A percentile compares a stretch with the other conserved stretches of the same genome.
Evolutionary conservation across 2,888 invertebrate species (phyloP).

Genomic region (Pandemis heparana): DNA sequence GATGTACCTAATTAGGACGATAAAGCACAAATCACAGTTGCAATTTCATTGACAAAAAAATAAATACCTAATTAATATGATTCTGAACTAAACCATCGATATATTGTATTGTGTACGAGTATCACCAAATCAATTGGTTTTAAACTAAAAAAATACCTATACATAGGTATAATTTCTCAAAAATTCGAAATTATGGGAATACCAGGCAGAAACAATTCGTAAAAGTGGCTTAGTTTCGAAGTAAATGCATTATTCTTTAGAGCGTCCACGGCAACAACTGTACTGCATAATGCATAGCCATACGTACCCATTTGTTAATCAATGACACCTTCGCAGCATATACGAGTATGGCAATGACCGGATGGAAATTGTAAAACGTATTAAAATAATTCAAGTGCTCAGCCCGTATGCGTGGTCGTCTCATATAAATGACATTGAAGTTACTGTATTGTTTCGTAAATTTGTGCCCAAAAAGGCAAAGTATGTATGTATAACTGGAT

Average conservation of each 20-base stretch:
- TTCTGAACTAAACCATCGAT: too few species aligned
- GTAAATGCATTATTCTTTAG: background rate
- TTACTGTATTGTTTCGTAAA: background rate
- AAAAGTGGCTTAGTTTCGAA: background rate
- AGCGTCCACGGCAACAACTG: background rate
- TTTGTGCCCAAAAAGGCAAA: background rate
- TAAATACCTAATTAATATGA: too few species aligned
- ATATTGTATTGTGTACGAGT: too few species aligned
- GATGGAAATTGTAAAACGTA: constrained; percentile 10
- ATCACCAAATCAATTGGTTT: too few species aligned
- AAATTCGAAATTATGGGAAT: too few species aligned
- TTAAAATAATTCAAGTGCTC: background rate
- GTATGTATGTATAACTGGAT: background rate
- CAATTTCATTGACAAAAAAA: too few species aligned
- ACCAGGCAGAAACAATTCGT: background rate
- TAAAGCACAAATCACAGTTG: too few species aligned
- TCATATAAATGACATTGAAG: background rate
- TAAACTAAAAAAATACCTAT: too few species aligned
- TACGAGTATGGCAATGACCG: constrained; percentile 4
- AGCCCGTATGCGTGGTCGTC: background rate
- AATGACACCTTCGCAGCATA: background rate
- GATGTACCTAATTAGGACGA: too few species aligned
- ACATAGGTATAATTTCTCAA: too few species aligned
- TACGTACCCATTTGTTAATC: background rate
- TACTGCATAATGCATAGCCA: constrained; percentile 4